These are phyloP conservation scores for Ibycter americanus DNA, from an alignment of 2,797 vertebrate genomes.

Conservation along the genomic window DNA sequence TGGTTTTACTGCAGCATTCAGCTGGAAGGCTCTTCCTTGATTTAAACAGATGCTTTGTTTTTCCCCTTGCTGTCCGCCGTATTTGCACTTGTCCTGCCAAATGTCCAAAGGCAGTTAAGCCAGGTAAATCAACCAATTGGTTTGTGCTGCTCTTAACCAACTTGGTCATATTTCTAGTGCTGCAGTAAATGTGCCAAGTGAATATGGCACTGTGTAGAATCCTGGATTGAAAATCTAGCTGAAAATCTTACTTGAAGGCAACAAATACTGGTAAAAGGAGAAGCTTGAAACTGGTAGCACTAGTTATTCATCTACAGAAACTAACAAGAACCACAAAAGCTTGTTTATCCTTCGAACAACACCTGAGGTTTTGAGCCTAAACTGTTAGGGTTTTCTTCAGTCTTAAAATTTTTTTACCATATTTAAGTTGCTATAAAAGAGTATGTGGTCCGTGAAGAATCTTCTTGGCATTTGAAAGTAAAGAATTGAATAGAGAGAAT, in stretches of 20 bases:
- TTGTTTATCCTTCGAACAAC: neutral
- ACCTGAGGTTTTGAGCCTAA: neutral
- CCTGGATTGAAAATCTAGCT: neutral
- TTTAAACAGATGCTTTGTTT: conserved; percentile 29
- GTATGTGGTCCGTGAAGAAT: neutral
- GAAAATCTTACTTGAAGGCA: neutral
- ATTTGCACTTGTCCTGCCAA: neutral
- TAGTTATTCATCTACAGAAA: neutral
- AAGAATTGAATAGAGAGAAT: neutral
- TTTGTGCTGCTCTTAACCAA: neutral
- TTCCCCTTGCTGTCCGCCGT: neutral
- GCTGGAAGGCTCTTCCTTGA: conserved; percentile 10
- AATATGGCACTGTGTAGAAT: neutral
- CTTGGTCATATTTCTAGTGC: neutral
- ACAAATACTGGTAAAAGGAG: neutral
- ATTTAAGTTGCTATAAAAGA: neutral
- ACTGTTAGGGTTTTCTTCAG: neutral
- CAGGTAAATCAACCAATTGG: conserved; percentile 8
- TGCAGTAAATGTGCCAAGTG: neutral
- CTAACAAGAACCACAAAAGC: neutral
- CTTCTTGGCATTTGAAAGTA: neutral
- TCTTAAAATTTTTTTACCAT: neutral
- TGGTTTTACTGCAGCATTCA: neutral
- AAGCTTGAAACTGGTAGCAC: neutral
- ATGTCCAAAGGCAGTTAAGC: neutral